phyloP scores from a whole-genome alignment of 1,140 invertebrate species.

The Diploscapter pachys region DNA sequence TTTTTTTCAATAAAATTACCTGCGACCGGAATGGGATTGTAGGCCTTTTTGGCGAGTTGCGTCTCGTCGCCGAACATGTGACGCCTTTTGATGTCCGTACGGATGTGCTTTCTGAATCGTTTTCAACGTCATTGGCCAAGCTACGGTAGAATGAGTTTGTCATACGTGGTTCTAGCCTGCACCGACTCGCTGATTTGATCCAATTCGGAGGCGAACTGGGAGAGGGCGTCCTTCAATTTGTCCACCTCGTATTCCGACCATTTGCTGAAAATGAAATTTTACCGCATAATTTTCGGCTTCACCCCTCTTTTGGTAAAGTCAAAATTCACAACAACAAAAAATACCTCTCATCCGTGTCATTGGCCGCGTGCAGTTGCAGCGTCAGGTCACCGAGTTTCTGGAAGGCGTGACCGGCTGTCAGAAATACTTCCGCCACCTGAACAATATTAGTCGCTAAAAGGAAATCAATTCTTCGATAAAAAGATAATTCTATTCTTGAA shows the following conservation, averaged over 20 bases:
- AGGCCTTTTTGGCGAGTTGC: no score
- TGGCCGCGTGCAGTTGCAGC: slow-evolving; percentile 38
- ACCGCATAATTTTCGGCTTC: slow-evolving; percentile 8
- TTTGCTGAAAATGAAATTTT: slow-evolving; percentile 35
- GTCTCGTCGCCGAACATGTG: slow-evolving; percentile 24
- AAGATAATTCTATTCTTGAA: no score
- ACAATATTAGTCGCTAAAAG: background rate
- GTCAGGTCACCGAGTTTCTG: slow-evolving; percentile 49
- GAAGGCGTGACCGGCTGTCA: slow-evolving; percentile 49
- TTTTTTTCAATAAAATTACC: no score
- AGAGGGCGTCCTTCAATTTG: slow-evolving; percentile 42
- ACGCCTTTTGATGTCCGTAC: slow-evolving; percentile 42
- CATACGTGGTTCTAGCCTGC: slow-evolving; percentile 38
- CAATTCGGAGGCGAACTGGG: slow-evolving; percentile 45
- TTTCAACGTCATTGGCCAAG: background rate
- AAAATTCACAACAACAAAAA: background rate
- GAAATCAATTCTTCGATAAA: no score
- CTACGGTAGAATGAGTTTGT: background rate
- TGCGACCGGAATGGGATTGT: no score
- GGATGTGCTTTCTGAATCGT: slow-evolving; percentile 36
- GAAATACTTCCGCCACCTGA: slow-evolving; percentile 49
- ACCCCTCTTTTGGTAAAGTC: slow-evolving; percentile 15
- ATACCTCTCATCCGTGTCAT: slow-evolving; percentile 16
- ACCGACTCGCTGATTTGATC: slow-evolving; percentile 44
- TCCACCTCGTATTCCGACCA: slow-evolving; percentile 47